Conservation (phyloP, 1,140 invertebrate species). For the Drosophila pectinifera region DNA sequence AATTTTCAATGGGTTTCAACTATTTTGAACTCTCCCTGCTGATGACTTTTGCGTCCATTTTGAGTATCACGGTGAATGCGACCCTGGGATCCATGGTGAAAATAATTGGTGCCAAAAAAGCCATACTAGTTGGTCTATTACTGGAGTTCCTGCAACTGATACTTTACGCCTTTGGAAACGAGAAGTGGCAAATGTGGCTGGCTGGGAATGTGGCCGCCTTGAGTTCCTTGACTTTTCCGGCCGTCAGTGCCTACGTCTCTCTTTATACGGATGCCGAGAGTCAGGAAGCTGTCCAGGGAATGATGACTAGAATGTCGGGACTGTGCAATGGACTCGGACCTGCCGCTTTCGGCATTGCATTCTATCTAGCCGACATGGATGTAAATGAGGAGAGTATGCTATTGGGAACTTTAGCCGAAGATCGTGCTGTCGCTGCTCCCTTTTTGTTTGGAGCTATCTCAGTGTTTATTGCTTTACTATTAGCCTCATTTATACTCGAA, state of each 20-base stretch:
- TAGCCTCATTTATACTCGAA: constrained; percentile 96
- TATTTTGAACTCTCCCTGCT: constrained; percentile 97
- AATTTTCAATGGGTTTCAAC: constrained; percentile 98
- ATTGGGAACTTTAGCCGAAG: constrained; percentile 37
- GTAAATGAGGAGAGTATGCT: constrained; percentile 89
- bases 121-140: constrained; percentile 98
- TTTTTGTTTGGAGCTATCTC: constrained; percentile 99
- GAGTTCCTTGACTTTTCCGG: constrained; percentile 98
- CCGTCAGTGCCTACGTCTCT: constrained; percentile 98
- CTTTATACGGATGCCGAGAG: constrained; percentile 98
- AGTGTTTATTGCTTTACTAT: constrained; percentile 96
- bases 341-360: constrained; percentile 98
- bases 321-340: constrained; percentile 97
- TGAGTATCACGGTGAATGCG: constrained; percentile 97
- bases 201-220: constrained; percentile 97
- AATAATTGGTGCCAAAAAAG: constrained; percentile 95
- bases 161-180: constrained; percentile 95
- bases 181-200: constrained; percentile 98
- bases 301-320: constrained; percentile 98
- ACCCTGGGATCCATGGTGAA: constrained; percentile 94
- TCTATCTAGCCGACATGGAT: constrained; percentile 99
- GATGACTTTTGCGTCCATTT: constrained; percentile 97
- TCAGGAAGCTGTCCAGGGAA: constrained; percentile 99
- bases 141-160: constrained; percentile 98
- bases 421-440: constrained; percentile 96